Conservation (phyloP, 2,797 vertebrate species). For the Salarias fasciatus region DNA sequence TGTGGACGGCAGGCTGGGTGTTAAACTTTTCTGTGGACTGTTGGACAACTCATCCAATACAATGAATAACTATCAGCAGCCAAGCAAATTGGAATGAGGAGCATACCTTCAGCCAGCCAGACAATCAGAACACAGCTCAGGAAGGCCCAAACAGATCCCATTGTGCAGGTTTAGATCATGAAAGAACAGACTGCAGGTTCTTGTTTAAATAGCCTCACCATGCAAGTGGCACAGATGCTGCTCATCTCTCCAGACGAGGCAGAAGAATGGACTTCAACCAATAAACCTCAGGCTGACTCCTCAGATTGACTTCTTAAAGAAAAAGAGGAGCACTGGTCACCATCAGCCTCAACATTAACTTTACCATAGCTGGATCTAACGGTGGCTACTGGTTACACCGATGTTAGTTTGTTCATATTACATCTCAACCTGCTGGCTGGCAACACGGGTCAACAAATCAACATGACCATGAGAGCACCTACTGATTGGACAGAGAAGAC, state of each 20-base stretch:
- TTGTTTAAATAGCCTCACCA: background rate
- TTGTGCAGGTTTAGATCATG: background rate
- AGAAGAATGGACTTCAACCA: too few relatives aligned
- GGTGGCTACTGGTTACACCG: too few relatives aligned
- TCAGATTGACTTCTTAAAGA: too few relatives aligned
- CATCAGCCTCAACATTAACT: too few relatives aligned
- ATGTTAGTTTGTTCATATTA: too few relatives aligned
- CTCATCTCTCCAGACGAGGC: slow-evolving; percentile 2
- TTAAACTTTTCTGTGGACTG: background rate
- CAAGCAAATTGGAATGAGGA: background rate
- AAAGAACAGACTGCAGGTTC: accelerated
- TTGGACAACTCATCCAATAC: background rate
- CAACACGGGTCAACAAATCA: too few relatives aligned
- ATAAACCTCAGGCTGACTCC: too few relatives aligned
- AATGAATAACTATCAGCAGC: background rate
- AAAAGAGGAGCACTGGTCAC: too few relatives aligned
- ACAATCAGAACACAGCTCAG: background rate
- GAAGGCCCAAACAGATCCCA: slow-evolving; percentile 1
- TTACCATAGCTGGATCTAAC: too few relatives aligned
- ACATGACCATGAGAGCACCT: too few relatives aligned
- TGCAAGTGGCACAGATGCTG: slow-evolving; percentile 17
- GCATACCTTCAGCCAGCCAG: slow-evolving; percentile 32
- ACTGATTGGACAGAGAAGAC: too few relatives aligned
- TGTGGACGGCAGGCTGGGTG: background rate
- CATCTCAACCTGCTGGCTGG: too few relatives aligned